Conservation (phyloP, 92 coral and sea anemone species). For the Anthopleura xanthogrammica region DNA sequence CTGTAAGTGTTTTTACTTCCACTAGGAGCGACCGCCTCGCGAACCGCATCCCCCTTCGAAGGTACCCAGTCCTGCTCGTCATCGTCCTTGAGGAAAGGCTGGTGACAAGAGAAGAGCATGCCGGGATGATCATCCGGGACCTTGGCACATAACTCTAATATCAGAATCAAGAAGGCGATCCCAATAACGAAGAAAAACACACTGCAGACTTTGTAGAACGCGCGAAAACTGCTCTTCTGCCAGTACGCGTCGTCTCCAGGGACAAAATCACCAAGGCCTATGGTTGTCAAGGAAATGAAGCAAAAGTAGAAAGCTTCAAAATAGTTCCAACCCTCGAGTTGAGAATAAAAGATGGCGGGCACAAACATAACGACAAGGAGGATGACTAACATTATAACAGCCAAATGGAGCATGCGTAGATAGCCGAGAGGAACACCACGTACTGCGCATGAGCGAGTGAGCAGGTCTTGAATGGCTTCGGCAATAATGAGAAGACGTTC, state of each 20-base stretch:
- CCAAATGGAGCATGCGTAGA: slow-evolving; percentile 81
- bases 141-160: slow-evolving; percentile 94
- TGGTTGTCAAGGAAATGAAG: slow-evolving; percentile 92
- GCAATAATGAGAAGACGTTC: slow-evolving; percentile 79
- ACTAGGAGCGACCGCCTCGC: slow-evolving; percentile 33
- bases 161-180: slow-evolving; percentile 83
- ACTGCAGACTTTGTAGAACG: slow-evolving; percentile 79
- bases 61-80: slow-evolving; percentile 51
- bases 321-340: slow-evolving; percentile 89
- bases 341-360: slow-evolving; percentile 83
- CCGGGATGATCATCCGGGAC: slow-evolving; percentile 99
- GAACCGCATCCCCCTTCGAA: slow-evolving; percentile 26
- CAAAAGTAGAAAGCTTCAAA: slow-evolving; percentile 97
- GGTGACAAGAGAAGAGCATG: slow-evolving; percentile 98
- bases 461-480: slow-evolving; percentile 61
- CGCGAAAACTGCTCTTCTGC: slow-evolving; percentile 74
- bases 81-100: slow-evolving; percentile 81
- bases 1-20: slow-evolving; percentile 36
- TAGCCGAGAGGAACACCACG: slow-evolving; percentile 82
- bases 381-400: slow-evolving; percentile 66
- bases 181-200: slow-evolving; percentile 91
- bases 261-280: slow-evolving; percentile 97
- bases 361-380: slow-evolving; percentile 65
- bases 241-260: slow-evolving; percentile 89
- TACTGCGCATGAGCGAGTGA: slow-evolving; percentile 65